phyloP scores from a whole-genome alignment of 2,888 invertebrate genomes.

The Macaria liturata region DNA sequence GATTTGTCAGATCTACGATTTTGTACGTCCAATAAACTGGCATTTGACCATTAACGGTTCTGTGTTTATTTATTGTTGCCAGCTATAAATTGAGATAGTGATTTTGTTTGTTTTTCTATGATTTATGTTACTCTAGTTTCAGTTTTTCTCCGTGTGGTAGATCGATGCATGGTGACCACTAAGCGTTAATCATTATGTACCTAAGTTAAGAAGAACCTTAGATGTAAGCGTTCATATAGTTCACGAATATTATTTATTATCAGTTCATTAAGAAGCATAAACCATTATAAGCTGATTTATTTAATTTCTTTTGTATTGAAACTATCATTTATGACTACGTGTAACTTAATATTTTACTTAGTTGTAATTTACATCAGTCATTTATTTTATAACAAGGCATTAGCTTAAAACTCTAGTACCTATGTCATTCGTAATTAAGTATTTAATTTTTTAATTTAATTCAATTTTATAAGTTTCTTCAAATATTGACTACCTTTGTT shows the following conservation, averaged over 20 bases:
- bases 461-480: slow-evolving; percentile 75
- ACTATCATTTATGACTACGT: slow-evolving; percentile 72
- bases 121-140: slow-evolving; percentile 55
- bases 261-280: slow-evolving; percentile 81
- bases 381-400: slow-evolving; percentile 76
- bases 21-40: slow-evolving; percentile 69
- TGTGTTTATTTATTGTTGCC: slow-evolving; percentile 67
- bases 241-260: slow-evolving; percentile 83
- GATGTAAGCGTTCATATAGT: slow-evolving; percentile 77
- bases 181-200: slow-evolving; percentile 80
- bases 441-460: slow-evolving; percentile 83
- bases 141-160: slow-evolving; percentile 71
- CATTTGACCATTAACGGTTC: slow-evolving; percentile 63
- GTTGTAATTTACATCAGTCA: slow-evolving; percentile 67
- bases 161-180: slow-evolving; percentile 75
- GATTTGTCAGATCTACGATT: slow-evolving; percentile 64
- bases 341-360: slow-evolving; percentile 61
- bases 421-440: slow-evolving; percentile 81
- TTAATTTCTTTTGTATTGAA: slow-evolving; percentile 82
- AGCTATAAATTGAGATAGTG: slow-evolving; percentile 58
- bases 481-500: slow-evolving; percentile 76
- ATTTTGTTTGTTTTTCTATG: slow-evolving; percentile 57
- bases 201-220: slow-evolving; percentile 73
- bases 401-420: slow-evolving; percentile 76
- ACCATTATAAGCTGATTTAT: slow-evolving; percentile 78